phyloP scores from a whole-genome alignment of 2,797 vertebrate genomes.

The Dipus sagitta region DNA sequence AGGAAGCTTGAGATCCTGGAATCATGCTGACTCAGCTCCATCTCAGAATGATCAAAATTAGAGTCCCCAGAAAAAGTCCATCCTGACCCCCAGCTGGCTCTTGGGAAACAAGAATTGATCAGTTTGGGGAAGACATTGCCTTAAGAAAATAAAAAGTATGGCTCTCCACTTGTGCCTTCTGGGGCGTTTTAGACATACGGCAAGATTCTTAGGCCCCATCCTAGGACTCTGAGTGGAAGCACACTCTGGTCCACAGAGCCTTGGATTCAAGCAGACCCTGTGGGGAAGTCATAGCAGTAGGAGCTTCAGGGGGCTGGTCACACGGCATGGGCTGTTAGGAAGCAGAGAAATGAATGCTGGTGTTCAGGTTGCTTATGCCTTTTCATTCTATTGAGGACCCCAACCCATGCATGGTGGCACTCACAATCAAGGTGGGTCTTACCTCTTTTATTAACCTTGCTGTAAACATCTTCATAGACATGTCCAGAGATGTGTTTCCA shows the following conservation, averaged over 20 bases:
- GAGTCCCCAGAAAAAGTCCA: background rate
- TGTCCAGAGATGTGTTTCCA: background rate
- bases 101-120: background rate
- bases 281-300: background rate
- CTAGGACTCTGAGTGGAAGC: background rate
- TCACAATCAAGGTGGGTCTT: background rate
- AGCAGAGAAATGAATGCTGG: background rate
- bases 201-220: background rate
- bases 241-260: accelerated
- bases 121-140: accelerated
- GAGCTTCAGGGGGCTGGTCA: background rate
- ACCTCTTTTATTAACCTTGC: background rate
- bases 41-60: background rate
- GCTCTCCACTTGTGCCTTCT: background rate
- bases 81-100: background rate
- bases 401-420: too few relatives aligned
- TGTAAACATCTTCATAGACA: background rate
- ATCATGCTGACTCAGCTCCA: background rate
- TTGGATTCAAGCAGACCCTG: background rate
- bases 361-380: background rate
- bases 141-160: background rate
- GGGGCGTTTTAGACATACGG: background rate
- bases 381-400: background rate
- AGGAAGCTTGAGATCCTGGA: background rate
- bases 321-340: background rate